phyloP scores from a whole-genome alignment of 2,888 invertebrate genomes.

The Marasmarcha lunaedactyla region DNA sequence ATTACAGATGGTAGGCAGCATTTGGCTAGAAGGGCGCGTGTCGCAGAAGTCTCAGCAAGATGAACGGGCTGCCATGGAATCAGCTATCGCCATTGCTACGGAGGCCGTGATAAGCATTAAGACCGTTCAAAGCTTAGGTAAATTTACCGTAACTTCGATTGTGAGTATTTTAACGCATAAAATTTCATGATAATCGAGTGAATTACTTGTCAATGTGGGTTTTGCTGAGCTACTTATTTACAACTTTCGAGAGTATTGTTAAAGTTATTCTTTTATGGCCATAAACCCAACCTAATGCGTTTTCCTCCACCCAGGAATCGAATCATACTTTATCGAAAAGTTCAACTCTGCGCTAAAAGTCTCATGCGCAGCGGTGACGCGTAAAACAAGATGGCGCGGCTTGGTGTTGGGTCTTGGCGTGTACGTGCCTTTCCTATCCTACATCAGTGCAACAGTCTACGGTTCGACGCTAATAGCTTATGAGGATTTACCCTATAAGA shows the following conservation, averaged over 20 bases:
- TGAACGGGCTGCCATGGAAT: constrained; percentile 73
- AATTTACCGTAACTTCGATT: no score
- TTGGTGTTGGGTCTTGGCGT: constrained; percentile 77
- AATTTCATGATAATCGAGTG: no score
- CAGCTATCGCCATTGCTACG: constrained; percentile 73
- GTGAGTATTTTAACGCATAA: no score
- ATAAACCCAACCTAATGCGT: no score
- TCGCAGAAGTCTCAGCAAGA: constrained; percentile 70
- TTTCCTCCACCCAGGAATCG: no score
- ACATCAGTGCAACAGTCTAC: constrained; percentile 77
- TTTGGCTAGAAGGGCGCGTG: constrained; percentile 72
- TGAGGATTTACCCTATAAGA: constrained; percentile 71
- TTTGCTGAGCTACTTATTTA: no score
- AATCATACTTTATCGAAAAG: constrained; percentile 65
- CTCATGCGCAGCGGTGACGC: constrained; percentile 64
- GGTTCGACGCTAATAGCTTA: constrained; percentile 76
- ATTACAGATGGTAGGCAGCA: constrained; percentile 64
- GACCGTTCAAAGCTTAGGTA: constrained; percentile 75
- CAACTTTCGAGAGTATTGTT: no score
- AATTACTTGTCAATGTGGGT: no score
- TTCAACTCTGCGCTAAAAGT: constrained; percentile 61
- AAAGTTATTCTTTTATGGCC: no score
- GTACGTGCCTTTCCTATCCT: constrained; percentile 77
- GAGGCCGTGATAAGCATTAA: constrained; percentile 76
- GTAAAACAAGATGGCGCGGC: constrained; percentile 75